Percentiles rank a stretch among this genome's conserved stretches.
These are phyloP conservation scores for Anoura caudifer DNA, from an alignment of 2,113 vertebrate genomes.

Conservation along the genomic window DNA sequence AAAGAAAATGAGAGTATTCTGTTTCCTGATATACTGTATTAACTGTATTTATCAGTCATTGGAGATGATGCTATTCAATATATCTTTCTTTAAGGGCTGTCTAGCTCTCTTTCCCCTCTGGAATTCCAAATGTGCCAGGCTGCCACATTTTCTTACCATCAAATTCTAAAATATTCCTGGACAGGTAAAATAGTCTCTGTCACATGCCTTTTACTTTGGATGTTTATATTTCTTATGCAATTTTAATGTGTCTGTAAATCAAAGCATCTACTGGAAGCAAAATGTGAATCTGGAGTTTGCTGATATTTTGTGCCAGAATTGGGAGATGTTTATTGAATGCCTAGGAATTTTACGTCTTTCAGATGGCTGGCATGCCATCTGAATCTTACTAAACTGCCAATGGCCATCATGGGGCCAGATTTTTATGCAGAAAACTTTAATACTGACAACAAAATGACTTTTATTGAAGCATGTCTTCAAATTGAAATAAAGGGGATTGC, in stretches of 20 bases:
- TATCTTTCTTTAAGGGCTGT: neutral
- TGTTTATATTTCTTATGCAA: constrained; percentile 79
- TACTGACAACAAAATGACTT: constrained; percentile 58
- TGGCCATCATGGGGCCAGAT: constrained; percentile 13
- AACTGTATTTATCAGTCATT: neutral
- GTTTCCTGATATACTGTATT: neutral
- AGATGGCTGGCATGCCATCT: constrained; percentile 64
- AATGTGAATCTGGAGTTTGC: constrained; percentile 72
- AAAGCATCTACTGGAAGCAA: constrained; percentile 77
- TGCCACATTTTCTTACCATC: constrained; percentile 56
- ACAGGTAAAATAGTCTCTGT: constrained; percentile 65
- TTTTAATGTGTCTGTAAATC: constrained; percentile 78
- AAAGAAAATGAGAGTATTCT: constrained; percentile 39
- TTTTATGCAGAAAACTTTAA: constrained; percentile 34
- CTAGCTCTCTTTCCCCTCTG: constrained; percentile 37
- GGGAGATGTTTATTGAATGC: constrained; percentile 68
- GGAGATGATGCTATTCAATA: neutral
- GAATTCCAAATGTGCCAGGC: constrained; percentile 39
- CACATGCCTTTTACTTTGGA: constrained; percentile 61
- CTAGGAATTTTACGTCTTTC: constrained; percentile 70
- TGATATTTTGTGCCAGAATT: constrained; percentile 70
- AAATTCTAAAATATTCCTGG: constrained; percentile 67
- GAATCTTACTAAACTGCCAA: constrained; percentile 75
- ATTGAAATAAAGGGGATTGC: constrained; percentile 58
- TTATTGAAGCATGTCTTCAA: constrained; percentile 61